A percentile compares a stretch with the other conserved stretches of the same genome.
Conservation (phyloP, 2,113 vertebrate genomes). For the Bos indicus region DNA sequence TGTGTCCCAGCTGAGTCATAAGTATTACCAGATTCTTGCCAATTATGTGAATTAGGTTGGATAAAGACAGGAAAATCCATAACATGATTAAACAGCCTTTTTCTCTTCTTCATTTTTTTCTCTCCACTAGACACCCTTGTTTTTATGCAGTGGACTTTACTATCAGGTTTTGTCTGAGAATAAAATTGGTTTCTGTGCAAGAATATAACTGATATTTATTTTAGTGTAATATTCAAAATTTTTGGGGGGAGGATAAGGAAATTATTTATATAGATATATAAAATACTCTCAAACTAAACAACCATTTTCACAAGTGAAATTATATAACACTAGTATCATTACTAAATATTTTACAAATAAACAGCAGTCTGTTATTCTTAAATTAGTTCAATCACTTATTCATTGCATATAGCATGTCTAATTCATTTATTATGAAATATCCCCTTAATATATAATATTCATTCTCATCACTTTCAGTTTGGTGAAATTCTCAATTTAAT, state of each 20-base stretch:
- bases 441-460: neutral
- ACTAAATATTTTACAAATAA: neutral
- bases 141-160: neutral
- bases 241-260: neutral
- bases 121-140: neutral
- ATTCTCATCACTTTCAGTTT: neutral
- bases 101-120: neutral
- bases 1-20: constrained; percentile 18
- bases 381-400: neutral
- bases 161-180: neutral
- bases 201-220: neutral
- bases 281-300: neutral
- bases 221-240: neutral
- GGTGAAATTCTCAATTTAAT: neutral
- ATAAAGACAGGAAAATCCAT: constrained; percentile 40
- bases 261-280: neutral
- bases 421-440: neutral
- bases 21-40: constrained; percentile 31
- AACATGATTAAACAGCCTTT: neutral
- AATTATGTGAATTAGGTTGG: constrained; percentile 49
- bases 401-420: neutral
- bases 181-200: neutral
- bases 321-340: neutral
- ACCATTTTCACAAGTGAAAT: neutral
- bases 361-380: neutral